Percentiles rank a stretch among this genome's conserved stretches.
Evolutionary conservation across 92 coral and sea anemone species (phyloP).

Genomic region (Porites divaricata): DNA sequence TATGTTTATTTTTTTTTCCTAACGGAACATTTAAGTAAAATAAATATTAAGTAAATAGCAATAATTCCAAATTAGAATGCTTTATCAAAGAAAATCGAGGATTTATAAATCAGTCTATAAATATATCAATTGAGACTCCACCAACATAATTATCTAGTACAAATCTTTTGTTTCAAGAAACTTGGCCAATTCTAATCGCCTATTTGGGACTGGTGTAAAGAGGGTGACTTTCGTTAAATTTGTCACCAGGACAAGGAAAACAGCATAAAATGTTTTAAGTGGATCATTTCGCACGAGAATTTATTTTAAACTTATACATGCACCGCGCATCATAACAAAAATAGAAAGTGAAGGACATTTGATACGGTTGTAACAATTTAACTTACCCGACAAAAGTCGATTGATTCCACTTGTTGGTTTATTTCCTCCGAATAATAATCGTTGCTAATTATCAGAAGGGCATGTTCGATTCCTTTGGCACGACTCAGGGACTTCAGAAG

Average conservation of each 20-base stretch:
- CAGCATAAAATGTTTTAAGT: too few relatives aligned
- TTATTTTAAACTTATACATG: too few relatives aligned
- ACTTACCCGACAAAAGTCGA: constrained; percentile 90
- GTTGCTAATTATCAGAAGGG: constrained; percentile 85
- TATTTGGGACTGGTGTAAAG: too few relatives aligned
- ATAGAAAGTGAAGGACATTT: too few relatives aligned
- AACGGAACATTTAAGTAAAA: neutral
- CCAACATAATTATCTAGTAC: too few relatives aligned
- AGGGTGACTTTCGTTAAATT: too few relatives aligned
- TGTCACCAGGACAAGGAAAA: too few relatives aligned
- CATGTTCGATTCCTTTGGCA: constrained; percentile 80
- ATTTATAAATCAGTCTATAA: neutral
- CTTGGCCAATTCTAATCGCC: too few relatives aligned
- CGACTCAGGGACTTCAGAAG: constrained; percentile 76
- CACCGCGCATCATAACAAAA: too few relatives aligned
- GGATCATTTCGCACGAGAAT: too few relatives aligned
- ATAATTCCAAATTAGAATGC: neutral
- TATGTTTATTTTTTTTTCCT: neutral
- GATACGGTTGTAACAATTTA: neutral
- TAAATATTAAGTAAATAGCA: neutral
- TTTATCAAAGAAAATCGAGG: neutral
- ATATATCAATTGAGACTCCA: neutral
- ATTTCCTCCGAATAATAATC: constrained; percentile 82
- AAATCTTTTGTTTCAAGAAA: too few relatives aligned
- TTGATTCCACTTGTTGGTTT: constrained; percentile 68